Evolutionary conservation across 2,113 vertebrate species (phyloP).

Genomic region (Zapornia atra): DNA sequence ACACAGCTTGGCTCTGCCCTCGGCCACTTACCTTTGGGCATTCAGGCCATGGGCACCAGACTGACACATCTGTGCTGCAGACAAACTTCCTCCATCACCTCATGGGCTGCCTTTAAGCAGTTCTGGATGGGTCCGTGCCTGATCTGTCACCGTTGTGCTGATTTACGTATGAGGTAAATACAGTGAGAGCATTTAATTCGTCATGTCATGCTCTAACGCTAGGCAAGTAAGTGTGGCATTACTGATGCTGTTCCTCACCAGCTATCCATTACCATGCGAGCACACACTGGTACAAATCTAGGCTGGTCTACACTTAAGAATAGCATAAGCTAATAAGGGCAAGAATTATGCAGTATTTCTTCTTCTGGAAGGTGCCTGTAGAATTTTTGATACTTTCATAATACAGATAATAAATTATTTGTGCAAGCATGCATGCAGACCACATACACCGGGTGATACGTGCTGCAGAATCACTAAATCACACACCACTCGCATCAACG

Average conservation of each 20-base stretch:
- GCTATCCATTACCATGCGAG: background rate
- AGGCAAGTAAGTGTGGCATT: background rate
- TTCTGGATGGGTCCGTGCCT: background rate
- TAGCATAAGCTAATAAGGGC: background rate
- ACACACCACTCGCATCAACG: background rate
- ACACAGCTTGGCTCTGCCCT: background rate
- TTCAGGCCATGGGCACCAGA: background rate
- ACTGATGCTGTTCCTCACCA: background rate
- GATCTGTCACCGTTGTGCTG: background rate
- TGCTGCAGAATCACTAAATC: background rate
- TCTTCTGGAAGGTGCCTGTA: background rate
- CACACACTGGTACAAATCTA: background rate
- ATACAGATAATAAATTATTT: background rate
- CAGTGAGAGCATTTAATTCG: background rate
- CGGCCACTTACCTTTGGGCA: background rate
- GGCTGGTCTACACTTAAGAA: background rate
- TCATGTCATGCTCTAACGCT: background rate
- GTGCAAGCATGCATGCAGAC: background rate
- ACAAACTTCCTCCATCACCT: background rate
- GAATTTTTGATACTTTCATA: background rate
- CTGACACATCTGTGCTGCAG: background rate
- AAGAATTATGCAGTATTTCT: background rate
- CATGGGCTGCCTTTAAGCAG: background rate
- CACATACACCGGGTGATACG: background rate
- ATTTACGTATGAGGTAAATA: accelerated